Conservation (phyloP, 2,888 invertebrate genomes). For the Eupithecia tripunctaria region DNA sequence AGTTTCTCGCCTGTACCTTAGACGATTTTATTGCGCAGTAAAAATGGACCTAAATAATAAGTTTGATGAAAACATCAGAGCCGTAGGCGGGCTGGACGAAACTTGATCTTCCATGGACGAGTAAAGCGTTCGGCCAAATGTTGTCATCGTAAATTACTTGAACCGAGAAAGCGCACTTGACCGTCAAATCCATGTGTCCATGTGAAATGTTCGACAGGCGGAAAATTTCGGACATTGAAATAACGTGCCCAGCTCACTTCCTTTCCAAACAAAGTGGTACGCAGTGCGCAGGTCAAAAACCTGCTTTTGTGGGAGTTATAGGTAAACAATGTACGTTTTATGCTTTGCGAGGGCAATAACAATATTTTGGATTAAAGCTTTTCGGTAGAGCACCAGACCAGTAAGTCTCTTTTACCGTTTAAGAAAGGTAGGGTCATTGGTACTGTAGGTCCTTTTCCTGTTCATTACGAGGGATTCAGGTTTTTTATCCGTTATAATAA, state of each 20-base stretch:
- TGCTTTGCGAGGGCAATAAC: background rate
- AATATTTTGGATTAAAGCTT: background rate
- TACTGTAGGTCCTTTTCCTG: background rate
- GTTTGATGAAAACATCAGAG: conserved; percentile 7
- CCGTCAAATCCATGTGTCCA: conserved; percentile 32
- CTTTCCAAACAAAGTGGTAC: conserved; percentile 40
- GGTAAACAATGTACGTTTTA: conserved; percentile 10
- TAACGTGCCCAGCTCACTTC: conserved; percentile 32
- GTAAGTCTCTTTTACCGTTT: background rate
- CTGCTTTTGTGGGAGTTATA: conserved; percentile 17
- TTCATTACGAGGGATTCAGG: background rate
- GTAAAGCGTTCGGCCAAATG: conserved; percentile 27
- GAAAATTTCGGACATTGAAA: conserved; percentile 41
- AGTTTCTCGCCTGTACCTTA: background rate
- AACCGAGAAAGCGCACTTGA: conserved; percentile 39
- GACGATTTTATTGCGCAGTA: background rate
- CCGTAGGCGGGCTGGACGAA: background rate
- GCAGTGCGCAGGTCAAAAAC: conserved; percentile 38
- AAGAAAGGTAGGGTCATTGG: background rate
- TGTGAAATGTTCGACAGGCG: conserved; percentile 30
- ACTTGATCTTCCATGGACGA: conserved; percentile 2
- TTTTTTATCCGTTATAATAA: background rate
- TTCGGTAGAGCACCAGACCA: background rate
- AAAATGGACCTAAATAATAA: background rate
- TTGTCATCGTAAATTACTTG: conserved; percentile 21